Conservation (phyloP, 2,113 vertebrate species). For the Pseudorasbora parva region DNA sequence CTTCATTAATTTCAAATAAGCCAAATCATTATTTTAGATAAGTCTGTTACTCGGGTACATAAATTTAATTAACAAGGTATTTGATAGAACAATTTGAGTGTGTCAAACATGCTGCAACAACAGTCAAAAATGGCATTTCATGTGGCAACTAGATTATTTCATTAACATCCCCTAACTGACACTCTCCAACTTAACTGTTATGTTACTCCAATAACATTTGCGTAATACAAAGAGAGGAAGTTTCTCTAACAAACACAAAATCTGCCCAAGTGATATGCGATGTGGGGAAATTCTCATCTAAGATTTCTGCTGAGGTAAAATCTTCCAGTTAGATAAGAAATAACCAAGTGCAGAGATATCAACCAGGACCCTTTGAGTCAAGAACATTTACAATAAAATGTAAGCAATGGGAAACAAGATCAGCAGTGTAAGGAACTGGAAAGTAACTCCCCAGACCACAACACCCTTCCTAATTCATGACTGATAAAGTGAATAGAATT, state of each 20-base stretch:
- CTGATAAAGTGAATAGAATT: constrained; percentile 21
- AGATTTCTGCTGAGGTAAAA: not conserved
- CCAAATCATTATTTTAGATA: not conserved
- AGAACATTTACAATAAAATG: constrained; percentile 1
- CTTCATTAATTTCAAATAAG: not conserved
- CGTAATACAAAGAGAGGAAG: constrained; percentile 55
- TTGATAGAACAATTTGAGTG: not conserved
- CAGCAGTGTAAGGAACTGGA: not conserved
- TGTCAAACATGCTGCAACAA: not conserved
- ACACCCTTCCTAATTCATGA: constrained; percentile 26
- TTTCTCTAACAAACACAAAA: not conserved
- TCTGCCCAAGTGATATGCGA: not conserved
- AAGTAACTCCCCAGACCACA: constrained; percentile 21
- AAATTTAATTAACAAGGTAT: not conserved
- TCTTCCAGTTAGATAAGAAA: constrained; percentile 8
- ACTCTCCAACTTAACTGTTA: constrained; percentile 44
- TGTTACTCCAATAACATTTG: constrained; percentile 56
- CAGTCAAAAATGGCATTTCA: not conserved
- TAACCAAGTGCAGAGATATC: not conserved
- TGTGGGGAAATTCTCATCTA: not conserved
- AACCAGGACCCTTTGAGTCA: not conserved
- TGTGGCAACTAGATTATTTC: constrained; percentile 1
- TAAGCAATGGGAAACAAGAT: constrained; percentile 36
- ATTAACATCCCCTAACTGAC: constrained; percentile 21
- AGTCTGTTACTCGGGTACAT: not conserved